These are phyloP conservation scores for Harpagus bidentatus DNA, from an alignment of 2,113 vertebrate species.

Conservation along the genomic window DNA sequence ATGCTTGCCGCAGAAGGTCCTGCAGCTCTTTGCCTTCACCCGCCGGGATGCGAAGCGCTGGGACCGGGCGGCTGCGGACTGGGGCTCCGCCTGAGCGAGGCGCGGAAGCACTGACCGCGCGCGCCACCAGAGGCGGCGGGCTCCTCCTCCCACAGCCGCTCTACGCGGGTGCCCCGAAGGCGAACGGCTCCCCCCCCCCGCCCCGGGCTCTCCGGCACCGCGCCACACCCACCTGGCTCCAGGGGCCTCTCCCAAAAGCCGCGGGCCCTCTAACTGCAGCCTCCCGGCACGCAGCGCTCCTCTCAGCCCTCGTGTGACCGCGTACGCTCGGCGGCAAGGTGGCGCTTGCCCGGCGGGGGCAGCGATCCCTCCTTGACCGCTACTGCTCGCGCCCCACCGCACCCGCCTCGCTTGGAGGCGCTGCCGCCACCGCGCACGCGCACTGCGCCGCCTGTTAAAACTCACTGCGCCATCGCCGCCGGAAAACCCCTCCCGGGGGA, in stretches of 20 bases:
- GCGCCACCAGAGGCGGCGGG: accelerated
- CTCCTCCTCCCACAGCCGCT: background rate
- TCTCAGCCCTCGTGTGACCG: accelerated
- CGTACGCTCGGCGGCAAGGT: accelerated
- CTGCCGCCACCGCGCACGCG: conserved; percentile 28
- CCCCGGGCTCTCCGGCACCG: background rate
- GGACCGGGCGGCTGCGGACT: accelerated
- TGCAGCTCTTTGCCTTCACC: background rate
- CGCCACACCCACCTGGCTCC: conserved; percentile 1
- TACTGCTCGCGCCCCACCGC: background rate
- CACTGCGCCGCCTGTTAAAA: background rate
- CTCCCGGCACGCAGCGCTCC: background rate
- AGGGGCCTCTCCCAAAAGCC: background rate
- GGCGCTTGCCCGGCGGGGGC: accelerated
- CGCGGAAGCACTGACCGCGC: too few species aligned
- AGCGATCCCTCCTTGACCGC: accelerated
- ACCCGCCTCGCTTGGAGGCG: background rate
- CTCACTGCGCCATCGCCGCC: conserved; percentile 64
- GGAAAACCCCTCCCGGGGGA: background rate
- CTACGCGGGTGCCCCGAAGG: background rate
- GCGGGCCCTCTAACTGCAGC: background rate
- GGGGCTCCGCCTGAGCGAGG: accelerated
- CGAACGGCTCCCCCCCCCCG: background rate
- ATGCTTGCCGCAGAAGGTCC: accelerated
- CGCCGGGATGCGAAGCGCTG: background rate